Conservation (phyloP, 2,113 vertebrate species). For the Phyllostomus discolor region DNA sequence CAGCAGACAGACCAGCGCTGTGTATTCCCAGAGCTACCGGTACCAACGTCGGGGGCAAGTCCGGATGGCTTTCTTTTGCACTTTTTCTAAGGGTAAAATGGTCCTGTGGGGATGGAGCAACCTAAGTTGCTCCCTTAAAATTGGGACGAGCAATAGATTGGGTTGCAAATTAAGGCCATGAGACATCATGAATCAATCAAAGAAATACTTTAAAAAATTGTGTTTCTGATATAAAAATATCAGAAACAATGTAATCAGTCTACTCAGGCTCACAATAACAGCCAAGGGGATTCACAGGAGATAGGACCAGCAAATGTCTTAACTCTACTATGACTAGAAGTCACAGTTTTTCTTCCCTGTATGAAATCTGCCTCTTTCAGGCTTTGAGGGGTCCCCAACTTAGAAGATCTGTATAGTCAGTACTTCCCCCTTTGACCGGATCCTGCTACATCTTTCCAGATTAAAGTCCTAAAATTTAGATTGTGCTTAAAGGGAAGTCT, state of each 20-base stretch:
- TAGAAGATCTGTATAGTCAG: neutral
- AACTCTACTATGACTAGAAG: neutral
- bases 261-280: neutral
- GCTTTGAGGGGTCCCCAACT: neutral
- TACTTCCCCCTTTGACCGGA: neutral
- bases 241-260: neutral
- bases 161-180: neutral
- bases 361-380: neutral
- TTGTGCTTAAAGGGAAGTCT: neutral
- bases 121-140: neutral
- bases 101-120: neutral
- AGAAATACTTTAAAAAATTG: neutral
- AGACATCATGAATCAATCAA: neutral
- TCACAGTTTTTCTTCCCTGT: neutral
- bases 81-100: neutral
- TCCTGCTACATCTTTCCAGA: neutral
- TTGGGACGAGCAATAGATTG: neutral
- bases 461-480: constrained; percentile 7
- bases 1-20: neutral
- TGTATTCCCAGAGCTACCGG: neutral
- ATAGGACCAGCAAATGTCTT: neutral
- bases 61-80: neutral
- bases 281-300: neutral
- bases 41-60: neutral
- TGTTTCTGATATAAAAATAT: neutral